Conservation (phyloP, 2,113 vertebrate genomes). For the Empidonax alnorum region DNA sequence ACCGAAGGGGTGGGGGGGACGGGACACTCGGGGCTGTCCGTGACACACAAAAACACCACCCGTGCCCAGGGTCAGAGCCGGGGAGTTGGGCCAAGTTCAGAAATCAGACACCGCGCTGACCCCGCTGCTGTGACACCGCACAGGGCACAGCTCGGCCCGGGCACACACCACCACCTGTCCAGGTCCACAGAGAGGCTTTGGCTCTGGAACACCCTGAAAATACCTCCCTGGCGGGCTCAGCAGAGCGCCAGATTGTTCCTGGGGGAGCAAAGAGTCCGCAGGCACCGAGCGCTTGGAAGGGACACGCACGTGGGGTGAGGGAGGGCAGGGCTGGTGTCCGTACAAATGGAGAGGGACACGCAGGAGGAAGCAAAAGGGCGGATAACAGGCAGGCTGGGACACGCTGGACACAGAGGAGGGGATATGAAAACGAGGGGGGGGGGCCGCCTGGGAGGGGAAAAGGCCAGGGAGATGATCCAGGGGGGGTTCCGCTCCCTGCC, state of each 20-base stretch:
- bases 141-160: fast-evolving
- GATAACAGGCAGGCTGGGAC: neutral
- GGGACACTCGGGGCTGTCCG: neutral
- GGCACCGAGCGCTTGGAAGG: neutral
- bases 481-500: neutral
- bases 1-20: neutral
- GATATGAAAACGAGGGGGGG: fast-evolving
- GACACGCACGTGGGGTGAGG: too few relatives aligned
- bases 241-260: neutral
- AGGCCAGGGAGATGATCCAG: neutral
- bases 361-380: neutral
- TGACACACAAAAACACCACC: neutral
- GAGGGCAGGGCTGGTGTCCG: neutral
- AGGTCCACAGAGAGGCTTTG: fast-evolving
- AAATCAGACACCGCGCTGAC: neutral
- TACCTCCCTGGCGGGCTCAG: neutral
- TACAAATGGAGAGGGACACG: neutral
- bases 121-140: neutral
- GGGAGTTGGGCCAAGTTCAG: conserved; percentile 5
- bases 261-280: neutral
- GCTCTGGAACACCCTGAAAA: neutral
- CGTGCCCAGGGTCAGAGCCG: neutral
- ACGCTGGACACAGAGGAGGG: fast-evolving
- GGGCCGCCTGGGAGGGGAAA: neutral
- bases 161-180: conserved; percentile 1